Conservation (phyloP, 1,140 invertebrate genomes). For the Phymorhynchus buccinoides region DNA sequence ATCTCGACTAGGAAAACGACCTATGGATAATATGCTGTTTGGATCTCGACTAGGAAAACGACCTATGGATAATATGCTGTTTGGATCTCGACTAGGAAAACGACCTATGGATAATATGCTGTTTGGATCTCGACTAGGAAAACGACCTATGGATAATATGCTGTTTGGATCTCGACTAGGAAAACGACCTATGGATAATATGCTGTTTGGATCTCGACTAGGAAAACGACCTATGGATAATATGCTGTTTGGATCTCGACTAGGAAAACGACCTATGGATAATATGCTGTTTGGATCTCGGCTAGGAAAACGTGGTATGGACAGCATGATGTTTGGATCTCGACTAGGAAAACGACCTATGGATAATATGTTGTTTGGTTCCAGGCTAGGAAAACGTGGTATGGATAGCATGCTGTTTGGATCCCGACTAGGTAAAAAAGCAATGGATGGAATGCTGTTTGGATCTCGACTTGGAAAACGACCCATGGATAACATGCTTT, state of each 20-base stretch:
- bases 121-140: background rate
- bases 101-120: background rate
- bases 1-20: conserved; percentile 21
- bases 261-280: conserved; percentile 32
- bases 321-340: conserved; percentile 20
- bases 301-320: conserved; percentile 35
- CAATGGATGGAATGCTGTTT: background rate
- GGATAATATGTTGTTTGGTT: background rate
- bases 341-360: conserved; percentile 33
- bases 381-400: conserved; percentile 10
- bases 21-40: conserved; percentile 7
- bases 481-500: conserved; percentile 25
- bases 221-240: conserved; percentile 20
- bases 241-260: background rate
- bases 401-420: background rate
- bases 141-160: conserved; percentile 3
- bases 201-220: background rate
- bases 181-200: background rate
- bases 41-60: conserved; percentile 15
- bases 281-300: background rate
- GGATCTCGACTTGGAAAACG: conserved; percentile 15
- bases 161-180: conserved; percentile 22
- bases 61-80: background rate
- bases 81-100: background rate
- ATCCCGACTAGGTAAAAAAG: conserved; percentile 15